Base-by-base conservation (phyloP, 2,797 vertebrate species). In the Anableps anableps region DNA sequence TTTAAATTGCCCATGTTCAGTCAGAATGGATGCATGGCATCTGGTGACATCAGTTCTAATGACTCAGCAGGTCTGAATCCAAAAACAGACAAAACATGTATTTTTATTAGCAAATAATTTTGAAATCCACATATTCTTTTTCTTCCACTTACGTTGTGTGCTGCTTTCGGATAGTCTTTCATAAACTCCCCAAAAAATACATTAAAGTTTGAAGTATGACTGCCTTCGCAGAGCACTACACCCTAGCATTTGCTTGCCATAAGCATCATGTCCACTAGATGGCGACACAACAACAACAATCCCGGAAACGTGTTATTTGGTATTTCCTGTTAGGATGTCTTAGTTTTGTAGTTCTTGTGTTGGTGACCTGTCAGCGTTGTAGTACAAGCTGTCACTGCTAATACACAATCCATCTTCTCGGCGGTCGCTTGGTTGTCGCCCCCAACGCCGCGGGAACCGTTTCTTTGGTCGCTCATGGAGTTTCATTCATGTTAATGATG, bases 291-390 rank as follows among this genome's bases (percentile, higher is more conserved):
- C 0, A 3, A 3, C 26, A 16, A 19, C 4, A 31, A 1, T 8
- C 29, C 76, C 86, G 87, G 90, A 90, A 89, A 53, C n/a, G 77
- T 17, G n/a, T 0, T 0, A 1, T 0, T 36, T 38, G 80, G 85
- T 72, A 88, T 21, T 88, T 93, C 91, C 92, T 89, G 64, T 79
- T 72, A 84, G 78, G 81, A 68, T 82, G 81, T 85, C 19, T 21
- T 73, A 78, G 77, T 87, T 93, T 93, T 94, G 93, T 94, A 94
- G 94, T 95, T 93, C 89, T 76, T 82, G 81, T 85, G 76, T n/a
- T 74, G 86, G 82, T 94, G 94, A 92, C 88, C 91, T 94, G 93
- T 94, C 94, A 94, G 88, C 92, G 74, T 90, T 93, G 91, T 91
- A 93, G 92, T 90, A 85, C 87, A 75, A 85, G 36, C 88, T 93